Conservation (phyloP, 2,888 invertebrate genomes). For the Drosophila anomelani region DNA sequence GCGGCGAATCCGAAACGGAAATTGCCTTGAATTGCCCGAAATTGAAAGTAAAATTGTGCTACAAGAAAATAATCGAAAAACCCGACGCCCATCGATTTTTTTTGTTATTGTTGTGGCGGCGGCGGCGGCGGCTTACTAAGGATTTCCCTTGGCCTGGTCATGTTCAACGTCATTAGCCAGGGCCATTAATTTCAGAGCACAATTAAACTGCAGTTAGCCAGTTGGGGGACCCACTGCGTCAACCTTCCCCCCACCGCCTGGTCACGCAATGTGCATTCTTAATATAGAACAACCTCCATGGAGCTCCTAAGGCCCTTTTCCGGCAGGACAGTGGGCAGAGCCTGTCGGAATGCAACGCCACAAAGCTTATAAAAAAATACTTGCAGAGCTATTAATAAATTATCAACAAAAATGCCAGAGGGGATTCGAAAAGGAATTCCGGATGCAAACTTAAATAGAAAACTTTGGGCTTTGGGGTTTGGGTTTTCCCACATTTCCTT, state of each 20-base stretch:
- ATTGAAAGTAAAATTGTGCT: conserved; percentile 29
- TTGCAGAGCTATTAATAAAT: background rate
- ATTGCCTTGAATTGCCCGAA: conserved; percentile 44
- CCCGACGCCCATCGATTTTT: conserved; percentile 16
- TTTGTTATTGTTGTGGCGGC: background rate
- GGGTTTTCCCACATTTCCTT: no score
- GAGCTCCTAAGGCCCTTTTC: background rate
- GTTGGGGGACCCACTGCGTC: background rate
- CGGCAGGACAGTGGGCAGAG: conserved; percentile 6
- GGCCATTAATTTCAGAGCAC: conserved; percentile 26
- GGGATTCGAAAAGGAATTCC: background rate
- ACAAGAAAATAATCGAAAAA: background rate
- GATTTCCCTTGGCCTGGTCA: conserved; percentile 7
- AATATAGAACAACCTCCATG: conserved; percentile 28
- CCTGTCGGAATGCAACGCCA: conserved; percentile 9
- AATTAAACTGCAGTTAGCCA: conserved; percentile 60
- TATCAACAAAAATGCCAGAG: conserved; percentile 3
- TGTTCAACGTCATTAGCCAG: conserved; percentile 20
- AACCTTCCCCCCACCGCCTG: background rate
- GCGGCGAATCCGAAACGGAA: conserved; percentile 45
- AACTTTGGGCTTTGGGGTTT: background rate
- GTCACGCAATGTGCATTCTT: conserved; percentile 65
- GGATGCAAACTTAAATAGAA: background rate
- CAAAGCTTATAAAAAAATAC: conserved; percentile 5
- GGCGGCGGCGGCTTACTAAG: background rate